Evolutionary conservation across 2,888 invertebrate species (phyloP).

Genomic region (Noctua janthina): DNA sequence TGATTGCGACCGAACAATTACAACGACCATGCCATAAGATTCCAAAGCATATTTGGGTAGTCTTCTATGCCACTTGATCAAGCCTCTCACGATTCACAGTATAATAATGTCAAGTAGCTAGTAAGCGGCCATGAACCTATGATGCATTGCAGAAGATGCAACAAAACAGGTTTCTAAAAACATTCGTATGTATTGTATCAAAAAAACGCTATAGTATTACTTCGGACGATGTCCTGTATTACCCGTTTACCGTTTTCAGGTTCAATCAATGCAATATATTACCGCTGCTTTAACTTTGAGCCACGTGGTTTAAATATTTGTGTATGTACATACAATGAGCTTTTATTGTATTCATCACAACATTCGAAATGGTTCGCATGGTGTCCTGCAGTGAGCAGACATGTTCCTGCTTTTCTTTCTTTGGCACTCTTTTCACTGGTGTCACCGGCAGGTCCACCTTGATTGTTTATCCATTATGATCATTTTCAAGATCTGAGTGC

Average conservation of each 20-base stretch:
- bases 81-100: not conserved
- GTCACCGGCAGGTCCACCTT: not conserved
- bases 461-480: not conserved
- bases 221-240: slow-evolving; percentile 6
- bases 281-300: not conserved
- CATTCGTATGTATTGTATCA: not conserved
- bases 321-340: not conserved
- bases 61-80: not conserved
- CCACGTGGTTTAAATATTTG: slow-evolving; percentile 16
- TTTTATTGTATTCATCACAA: not conserved
- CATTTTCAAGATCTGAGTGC: not conserved
- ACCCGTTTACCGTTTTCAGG: slow-evolving; percentile 16
- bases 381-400: not conserved
- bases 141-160: not conserved
- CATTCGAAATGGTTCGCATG: not conserved
- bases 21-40: not conserved
- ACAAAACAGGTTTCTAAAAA: not conserved
- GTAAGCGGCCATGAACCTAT: not conserved
- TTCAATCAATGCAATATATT: slow-evolving; percentile 10
- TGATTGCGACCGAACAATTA: not conserved
- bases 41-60: not conserved
- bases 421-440: not conserved
- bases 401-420: not conserved
- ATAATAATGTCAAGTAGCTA: not conserved
- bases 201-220: not conserved